Conservation (phyloP, 1,140 invertebrate genomes). For the Ladona fulva region DNA sequence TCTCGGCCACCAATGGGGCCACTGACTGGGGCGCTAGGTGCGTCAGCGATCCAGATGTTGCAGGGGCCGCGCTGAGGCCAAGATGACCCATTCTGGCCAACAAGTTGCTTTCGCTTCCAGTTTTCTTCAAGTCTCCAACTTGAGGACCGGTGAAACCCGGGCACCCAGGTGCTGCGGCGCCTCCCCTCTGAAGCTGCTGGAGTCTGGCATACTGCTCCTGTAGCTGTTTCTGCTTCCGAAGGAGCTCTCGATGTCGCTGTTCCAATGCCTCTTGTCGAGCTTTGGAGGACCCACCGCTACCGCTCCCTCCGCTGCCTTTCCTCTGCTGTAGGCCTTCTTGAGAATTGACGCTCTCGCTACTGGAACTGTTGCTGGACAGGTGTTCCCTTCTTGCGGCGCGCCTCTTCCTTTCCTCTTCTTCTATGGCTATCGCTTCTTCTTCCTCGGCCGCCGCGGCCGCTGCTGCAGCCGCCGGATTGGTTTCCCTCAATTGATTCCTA, state of each 20-base stretch:
- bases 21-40: constrained; percentile 40
- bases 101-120: constrained; percentile 80
- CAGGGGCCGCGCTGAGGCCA: constrained; percentile 44
- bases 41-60: constrained; percentile 51
- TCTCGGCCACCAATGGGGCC: background rate
- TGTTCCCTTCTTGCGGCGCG: constrained; percentile 24
- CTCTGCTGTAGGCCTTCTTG: constrained; percentile 48
- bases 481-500: background rate
- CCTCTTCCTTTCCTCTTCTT: constrained; percentile 14
- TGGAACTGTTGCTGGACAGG: constrained; percentile 47
- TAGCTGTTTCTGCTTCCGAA: constrained; percentile 73
- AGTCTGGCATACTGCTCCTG: constrained; percentile 82
- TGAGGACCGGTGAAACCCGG: constrained; percentile 47
- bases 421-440: background rate
- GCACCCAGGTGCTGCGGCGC: constrained; percentile 44
- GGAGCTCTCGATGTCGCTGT: constrained; percentile 72
- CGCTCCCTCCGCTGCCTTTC: constrained; percentile 10
- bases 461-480: constrained; percentile 27
- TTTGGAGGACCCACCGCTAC: constrained; percentile 28
- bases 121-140: constrained; percentile 62
- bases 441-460: background rate
- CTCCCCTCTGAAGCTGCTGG: constrained; percentile 71
- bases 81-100: constrained; percentile 67
- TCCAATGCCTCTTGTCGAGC: constrained; percentile 67
- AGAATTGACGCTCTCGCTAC: constrained; percentile 68